phyloP scores from a whole-genome alignment of 2,888 invertebrate genomes.

The Euproctis similis region DNA sequence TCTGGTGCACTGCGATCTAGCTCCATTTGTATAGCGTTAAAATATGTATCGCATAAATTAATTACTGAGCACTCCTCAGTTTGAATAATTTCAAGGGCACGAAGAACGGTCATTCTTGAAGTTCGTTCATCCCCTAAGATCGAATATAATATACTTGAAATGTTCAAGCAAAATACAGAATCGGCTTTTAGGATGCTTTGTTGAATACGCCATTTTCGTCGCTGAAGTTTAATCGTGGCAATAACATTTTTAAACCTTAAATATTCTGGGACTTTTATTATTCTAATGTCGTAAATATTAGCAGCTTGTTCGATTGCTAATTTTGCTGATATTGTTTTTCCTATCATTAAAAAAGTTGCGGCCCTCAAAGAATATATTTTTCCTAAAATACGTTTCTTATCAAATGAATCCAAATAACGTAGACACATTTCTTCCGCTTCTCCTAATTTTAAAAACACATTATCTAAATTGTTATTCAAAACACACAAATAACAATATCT shows the following conservation, averaged over 20 bases:
- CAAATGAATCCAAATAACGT: constrained; percentile 25
- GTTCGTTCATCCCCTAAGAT: constrained; percentile 44
- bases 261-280: constrained; percentile 41
- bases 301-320: constrained; percentile 42
- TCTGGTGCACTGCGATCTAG: constrained; percentile 49
- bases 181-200: constrained; percentile 38
- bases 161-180: constrained; percentile 55
- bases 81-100: constrained; percentile 48
- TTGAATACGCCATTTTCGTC: constrained; percentile 36
- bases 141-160: constrained; percentile 48
- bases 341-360: constrained; percentile 38
- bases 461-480: constrained; percentile 39
- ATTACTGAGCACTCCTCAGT: constrained; percentile 48
- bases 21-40: constrained; percentile 63
- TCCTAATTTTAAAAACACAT: constrained; percentile 40
- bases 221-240: constrained; percentile 30
- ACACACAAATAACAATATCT: constrained; percentile 44
- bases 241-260: constrained; percentile 35
- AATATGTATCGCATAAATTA: constrained; percentile 62
- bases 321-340: constrained; percentile 41
- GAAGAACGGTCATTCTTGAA: constrained; percentile 40
- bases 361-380: constrained; percentile 52
- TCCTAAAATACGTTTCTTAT: constrained; percentile 44
- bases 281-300: constrained; percentile 43
- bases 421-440: constrained; percentile 44